Percentiles rank a stretch among this genome's conserved stretches.
phyloP scores from a whole-genome alignment of 1,140 invertebrate genomes.

The Carcinoscorpius rotundicauda region DNA sequence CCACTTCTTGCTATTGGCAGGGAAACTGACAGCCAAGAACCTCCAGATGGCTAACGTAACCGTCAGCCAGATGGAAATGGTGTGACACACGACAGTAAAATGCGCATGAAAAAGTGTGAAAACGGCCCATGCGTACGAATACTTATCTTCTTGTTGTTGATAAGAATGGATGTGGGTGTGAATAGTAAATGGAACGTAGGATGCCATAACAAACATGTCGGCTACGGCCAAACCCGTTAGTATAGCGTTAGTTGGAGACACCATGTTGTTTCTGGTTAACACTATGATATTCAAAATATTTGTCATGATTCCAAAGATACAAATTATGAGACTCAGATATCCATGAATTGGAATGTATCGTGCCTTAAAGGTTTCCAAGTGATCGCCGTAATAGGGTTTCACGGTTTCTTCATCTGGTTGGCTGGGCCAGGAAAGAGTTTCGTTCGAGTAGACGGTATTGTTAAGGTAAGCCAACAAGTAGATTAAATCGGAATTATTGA shows the following conservation, averaged over 20 bases:
- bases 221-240: constrained; percentile 69
- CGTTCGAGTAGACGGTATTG: no score
- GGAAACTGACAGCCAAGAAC: constrained; percentile 60
- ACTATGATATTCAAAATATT: constrained; percentile 81
- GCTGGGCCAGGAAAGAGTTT: no score
- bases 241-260: constrained; percentile 69
- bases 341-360: constrained; percentile 42
- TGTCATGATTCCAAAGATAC: constrained; percentile 76
- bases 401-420: no score
- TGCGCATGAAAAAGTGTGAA: constrained; percentile 41
- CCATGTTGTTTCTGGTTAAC: constrained; percentile 65
- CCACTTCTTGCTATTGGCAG: constrained; percentile 15
- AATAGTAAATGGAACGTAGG: constrained; percentile 68
- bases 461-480: no score
- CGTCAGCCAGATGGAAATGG: constrained; percentile 83
- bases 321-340: constrained; percentile 56
- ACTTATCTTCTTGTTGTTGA: constrained; percentile 17
- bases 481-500: no score
- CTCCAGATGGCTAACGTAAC: constrained; percentile 84
- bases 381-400: constrained; percentile 16
- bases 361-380: constrained; percentile 8
- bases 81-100: constrained; percentile 69
- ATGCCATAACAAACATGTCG: constrained; percentile 74
- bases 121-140: constrained; percentile 19
- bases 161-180: constrained; percentile 49